Percentiles rank a stretch among this genome's conserved stretches.
Evolutionary conservation across 2,888 invertebrate species (phyloP).

Genomic region (Amphipoea oculea): DNA sequence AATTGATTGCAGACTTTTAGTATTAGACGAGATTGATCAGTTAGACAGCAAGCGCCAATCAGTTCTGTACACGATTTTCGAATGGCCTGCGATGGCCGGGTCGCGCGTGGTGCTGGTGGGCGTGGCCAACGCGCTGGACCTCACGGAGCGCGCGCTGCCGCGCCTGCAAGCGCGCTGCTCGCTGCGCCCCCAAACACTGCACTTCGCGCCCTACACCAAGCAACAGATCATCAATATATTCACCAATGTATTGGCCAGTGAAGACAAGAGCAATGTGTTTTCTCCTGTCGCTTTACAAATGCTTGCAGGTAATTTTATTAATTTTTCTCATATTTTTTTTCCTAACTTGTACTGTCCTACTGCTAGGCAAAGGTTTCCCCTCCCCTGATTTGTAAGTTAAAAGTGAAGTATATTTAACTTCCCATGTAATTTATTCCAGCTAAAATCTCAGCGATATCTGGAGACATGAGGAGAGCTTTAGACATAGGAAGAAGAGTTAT

Average conservation of each 20-base stretch:
- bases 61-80: conserved; percentile 97
- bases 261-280: conserved; percentile 93
- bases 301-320: conserved; percentile 92
- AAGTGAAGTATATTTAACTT: not conserved
- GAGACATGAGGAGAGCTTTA: conserved; percentile 98
- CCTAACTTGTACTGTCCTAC: not conserved
- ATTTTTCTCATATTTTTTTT: not conserved
- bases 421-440: conserved; percentile 74
- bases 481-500: conserved; percentile 97
- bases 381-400: not conserved
- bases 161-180: conserved; percentile 95
- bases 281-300: conserved; percentile 96
- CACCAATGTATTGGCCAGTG: conserved; percentile 93
- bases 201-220: conserved; percentile 98
- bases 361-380: not conserved
- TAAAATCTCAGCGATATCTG: conserved; percentile 98
- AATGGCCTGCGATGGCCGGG: conserved; percentile 94
- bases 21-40: conserved; percentile 99
- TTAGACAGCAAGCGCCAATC: conserved; percentile 95
- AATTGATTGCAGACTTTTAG: conserved; percentile 91
- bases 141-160: conserved; percentile 97
- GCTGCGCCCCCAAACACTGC: conserved; percentile 94
- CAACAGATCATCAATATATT: conserved; percentile 97
- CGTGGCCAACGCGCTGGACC: conserved; percentile 98
- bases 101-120: conserved; percentile 96